Evolutionary conservation across 1,140 invertebrate species (phyloP).

Genomic region (Lethocerus indicus): DNA sequence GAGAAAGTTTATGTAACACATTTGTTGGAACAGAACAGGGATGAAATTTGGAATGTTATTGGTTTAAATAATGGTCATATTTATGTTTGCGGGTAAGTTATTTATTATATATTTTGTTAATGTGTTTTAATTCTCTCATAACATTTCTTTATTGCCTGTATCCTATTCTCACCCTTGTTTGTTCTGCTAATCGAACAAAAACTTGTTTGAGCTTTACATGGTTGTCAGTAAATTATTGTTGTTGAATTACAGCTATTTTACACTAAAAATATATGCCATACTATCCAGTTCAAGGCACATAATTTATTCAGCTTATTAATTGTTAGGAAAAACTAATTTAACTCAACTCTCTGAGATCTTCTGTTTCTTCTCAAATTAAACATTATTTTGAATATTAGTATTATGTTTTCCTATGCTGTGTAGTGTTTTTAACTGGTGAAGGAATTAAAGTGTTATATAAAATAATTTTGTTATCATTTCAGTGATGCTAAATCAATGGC

Average conservation of each 20-base stretch:
- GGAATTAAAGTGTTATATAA: no score
- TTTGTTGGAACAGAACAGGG: slow-evolving; percentile 69
- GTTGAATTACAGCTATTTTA: no score
- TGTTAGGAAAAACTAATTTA: neutral
- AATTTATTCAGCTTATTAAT: no score
- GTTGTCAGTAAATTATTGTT: no score
- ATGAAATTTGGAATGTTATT: slow-evolving; percentile 85
- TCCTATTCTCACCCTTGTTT: no score
- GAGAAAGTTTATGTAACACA: slow-evolving; percentile 94
- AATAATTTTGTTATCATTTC: slow-evolving; percentile 20
- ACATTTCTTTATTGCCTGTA: neutral
- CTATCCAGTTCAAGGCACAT: no score
- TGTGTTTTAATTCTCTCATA: neutral
- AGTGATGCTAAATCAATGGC: slow-evolving; percentile 98
- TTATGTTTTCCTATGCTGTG: neutral
- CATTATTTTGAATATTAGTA: neutral
- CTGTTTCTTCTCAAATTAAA: neutral
- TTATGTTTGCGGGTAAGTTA: slow-evolving; percentile 93
- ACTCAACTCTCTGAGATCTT: neutral
- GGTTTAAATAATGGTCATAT: slow-evolving; percentile 85
- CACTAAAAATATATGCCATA: no score
- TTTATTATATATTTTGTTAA: neutral
- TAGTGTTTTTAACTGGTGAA: no score
- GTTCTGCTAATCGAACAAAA: no score
- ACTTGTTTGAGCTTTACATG: no score